Evolutionary conservation across 2,113 vertebrate genomes (phyloP).

Genomic region (Fulmarus glacialis): DNA sequence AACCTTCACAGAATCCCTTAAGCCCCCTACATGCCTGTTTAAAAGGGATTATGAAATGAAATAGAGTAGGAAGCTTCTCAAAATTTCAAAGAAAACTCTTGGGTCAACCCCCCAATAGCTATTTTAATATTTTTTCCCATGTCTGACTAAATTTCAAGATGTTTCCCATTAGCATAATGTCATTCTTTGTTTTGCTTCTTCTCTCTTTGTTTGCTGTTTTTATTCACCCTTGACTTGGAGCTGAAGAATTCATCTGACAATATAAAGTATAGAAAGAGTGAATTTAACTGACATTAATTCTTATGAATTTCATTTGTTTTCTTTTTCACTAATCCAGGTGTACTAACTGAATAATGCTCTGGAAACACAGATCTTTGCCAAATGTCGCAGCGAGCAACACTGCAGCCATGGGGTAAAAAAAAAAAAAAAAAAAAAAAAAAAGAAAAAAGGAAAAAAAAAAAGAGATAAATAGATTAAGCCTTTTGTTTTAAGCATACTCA

Average conservation of each 20-base stretch:
- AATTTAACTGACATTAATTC: constrained; percentile 54
- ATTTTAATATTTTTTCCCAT: neutral
- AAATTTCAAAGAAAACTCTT: constrained; percentile 17
- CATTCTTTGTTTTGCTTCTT: constrained; percentile 10
- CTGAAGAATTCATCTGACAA: constrained; percentile 39
- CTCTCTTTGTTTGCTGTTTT: constrained; percentile 4
- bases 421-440: neutral
- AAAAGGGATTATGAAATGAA: constrained; percentile 43
- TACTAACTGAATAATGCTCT: constrained; percentile 36
- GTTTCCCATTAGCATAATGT: neutral
- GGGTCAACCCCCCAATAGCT: neutral
- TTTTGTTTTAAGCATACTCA: neutral
- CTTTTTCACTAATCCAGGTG: constrained; percentile 52
- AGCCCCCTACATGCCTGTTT: neutral
- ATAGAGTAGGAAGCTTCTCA: neutral
- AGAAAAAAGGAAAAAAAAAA: neutral
- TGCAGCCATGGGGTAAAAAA: neutral
- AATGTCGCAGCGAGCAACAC: neutral
- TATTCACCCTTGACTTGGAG: constrained; percentile 31
- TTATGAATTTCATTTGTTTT: constrained; percentile 34
- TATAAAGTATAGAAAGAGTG: constrained; percentile 24
- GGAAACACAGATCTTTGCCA: constrained; percentile 28
- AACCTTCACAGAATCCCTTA: constrained; percentile 1
- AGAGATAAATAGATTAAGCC: neutral
- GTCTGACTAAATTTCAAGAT: constrained; percentile 5